phyloP scores from a whole-genome alignment of 2,797 vertebrate genomes.

The Clamator glandarius region DNA sequence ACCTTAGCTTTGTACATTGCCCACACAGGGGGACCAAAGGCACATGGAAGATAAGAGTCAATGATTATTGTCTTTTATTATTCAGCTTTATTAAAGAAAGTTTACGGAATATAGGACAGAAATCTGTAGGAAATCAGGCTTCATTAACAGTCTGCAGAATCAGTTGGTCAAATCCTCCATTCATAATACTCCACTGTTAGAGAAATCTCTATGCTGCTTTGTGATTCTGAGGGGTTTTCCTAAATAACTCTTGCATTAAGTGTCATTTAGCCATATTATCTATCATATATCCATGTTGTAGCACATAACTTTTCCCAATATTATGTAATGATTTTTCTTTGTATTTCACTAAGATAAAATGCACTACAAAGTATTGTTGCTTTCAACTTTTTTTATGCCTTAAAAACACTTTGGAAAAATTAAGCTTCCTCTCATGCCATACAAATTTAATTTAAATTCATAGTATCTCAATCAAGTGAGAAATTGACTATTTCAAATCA shows the following conservation, averaged over 20 bases:
- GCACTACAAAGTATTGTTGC: neutral
- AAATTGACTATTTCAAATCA: neutral
- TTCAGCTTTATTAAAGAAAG: neutral
- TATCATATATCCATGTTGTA: neutral
- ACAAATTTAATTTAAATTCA: neutral
- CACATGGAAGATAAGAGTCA: neutral
- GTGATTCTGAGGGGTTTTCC: neutral
- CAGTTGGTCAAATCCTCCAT: neutral
- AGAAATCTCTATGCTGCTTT: neutral
- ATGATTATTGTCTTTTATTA: neutral
- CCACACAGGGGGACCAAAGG: neutral
- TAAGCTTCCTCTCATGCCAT: neutral
- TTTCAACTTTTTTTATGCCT: neutral
- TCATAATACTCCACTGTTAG: neutral
- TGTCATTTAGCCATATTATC: neutral
- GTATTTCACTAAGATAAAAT: neutral
- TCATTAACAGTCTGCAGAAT: neutral
- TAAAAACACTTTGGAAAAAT: neutral
- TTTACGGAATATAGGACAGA: neutral
- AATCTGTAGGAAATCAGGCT: neutral
- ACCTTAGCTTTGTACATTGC: accelerated
- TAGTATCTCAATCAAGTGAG: neutral
- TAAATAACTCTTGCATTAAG: neutral
- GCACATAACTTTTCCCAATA: neutral
- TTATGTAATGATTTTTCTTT: neutral